Evolutionary conservation across 2,888 invertebrate species (phyloP).

Genomic region (Drosophila paranaensis): DNA sequence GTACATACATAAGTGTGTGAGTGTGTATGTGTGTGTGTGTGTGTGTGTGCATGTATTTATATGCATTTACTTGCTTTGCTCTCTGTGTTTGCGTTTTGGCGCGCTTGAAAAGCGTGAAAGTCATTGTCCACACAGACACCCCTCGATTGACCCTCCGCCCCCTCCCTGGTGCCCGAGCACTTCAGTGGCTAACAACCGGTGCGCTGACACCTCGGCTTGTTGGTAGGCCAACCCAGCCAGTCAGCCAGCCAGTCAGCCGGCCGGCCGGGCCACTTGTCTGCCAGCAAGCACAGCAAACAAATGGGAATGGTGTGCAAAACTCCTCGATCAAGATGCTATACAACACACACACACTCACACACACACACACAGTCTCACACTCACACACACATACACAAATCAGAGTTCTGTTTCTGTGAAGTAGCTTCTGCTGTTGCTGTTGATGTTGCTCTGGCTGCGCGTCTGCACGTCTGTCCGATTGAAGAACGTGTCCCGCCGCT

Average conservation of each 20-base stretch:
- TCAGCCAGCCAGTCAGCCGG: constrained; percentile 30
- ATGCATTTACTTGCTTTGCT: constrained; percentile 10
- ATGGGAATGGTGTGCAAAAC: constrained; percentile 58
- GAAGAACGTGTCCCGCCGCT: constrained; percentile 14
- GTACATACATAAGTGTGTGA: constrained; percentile 19
- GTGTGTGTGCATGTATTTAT: constrained; percentile 11
- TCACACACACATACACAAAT: constrained; percentile 63
- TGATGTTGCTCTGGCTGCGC: constrained; percentile 38
- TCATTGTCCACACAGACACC: constrained; percentile 67
- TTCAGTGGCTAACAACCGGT: constrained; percentile 37
- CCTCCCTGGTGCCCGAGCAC: not conserved
- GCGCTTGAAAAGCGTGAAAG: constrained; percentile 80
- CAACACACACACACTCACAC: constrained; percentile 13
- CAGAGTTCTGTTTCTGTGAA: constrained; percentile 66
- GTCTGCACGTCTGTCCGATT: constrained; percentile 28
- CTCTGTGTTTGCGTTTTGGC: constrained; percentile 63
- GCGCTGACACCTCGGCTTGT: constrained; percentile 46
- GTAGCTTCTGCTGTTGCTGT: constrained; percentile 64
- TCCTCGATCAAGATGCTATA: constrained; percentile 48
- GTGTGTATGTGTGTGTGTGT: not conserved
- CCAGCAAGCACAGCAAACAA: constrained; percentile 42
- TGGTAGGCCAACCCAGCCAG: constrained; percentile 15
- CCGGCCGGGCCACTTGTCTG: constrained; percentile 55
- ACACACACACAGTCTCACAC: constrained; percentile 15
- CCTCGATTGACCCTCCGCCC: constrained; percentile 10